Evolutionary conservation across 1,140 invertebrate species (phyloP).

Genomic region (Drosophila bocki): DNA sequence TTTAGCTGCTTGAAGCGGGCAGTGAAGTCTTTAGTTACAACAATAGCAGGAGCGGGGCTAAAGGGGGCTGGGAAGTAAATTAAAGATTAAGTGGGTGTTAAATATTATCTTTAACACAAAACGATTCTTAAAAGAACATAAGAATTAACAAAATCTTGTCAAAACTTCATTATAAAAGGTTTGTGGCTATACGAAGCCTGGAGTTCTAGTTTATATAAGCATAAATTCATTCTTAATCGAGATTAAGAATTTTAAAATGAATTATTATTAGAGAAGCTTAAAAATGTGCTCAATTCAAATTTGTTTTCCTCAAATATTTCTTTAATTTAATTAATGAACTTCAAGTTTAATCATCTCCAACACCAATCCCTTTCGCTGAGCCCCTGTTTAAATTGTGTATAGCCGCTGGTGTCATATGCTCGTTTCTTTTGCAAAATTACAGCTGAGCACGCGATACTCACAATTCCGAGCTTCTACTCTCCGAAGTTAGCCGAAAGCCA

Average conservation of each 20-base stretch:
- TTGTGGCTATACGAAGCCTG: too few species aligned
- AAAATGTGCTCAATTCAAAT: too few species aligned
- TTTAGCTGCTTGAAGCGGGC: slow-evolving; percentile 30
- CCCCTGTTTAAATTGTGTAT: slow-evolving; percentile 25
- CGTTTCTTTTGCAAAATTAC: slow-evolving; percentile 50
- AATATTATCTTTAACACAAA: not conserved
- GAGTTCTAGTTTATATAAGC: too few species aligned
- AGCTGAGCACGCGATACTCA: slow-evolving; percentile 63
- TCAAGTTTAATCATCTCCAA: not conserved
- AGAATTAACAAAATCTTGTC: too few species aligned
- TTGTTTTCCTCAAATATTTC: not conserved
- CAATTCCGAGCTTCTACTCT: slow-evolving; percentile 31
- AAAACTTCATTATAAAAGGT: too few species aligned
- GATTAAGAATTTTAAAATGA: too few species aligned
- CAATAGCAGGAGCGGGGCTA: slow-evolving; percentile 19
- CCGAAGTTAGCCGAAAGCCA: slow-evolving; percentile 17
- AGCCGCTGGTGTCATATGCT: slow-evolving; percentile 63
- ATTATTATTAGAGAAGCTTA: too few species aligned
- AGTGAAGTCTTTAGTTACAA: slow-evolving; percentile 44
- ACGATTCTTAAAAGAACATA: too few species aligned
- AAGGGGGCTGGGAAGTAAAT: not conserved
- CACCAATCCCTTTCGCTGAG: not conserved
- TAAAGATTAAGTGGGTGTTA: not conserved
- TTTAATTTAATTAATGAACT: not conserved
- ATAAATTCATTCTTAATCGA: too few species aligned